Evolutionary conservation across 2,113 vertebrate species (phyloP).

Genomic region (Etia nguti): DNA sequence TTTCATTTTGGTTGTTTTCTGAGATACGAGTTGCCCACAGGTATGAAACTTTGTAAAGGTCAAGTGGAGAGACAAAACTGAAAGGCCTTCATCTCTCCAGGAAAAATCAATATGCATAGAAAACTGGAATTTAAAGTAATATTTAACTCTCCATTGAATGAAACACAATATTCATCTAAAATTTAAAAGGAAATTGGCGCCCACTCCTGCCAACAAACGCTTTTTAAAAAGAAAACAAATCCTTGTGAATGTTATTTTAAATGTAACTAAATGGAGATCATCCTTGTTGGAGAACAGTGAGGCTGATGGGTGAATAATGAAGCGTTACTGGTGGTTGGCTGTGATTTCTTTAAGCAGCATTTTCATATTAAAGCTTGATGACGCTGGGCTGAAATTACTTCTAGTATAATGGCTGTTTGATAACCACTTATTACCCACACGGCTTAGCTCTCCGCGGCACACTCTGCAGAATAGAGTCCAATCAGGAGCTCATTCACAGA

Average conservation of each 20-base stretch:
- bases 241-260: background rate
- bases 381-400: background rate
- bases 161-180: background rate
- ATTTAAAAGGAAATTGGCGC: background rate
- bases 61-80: background rate
- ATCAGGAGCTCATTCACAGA: constrained; percentile 9
- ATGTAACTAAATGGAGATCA: background rate
- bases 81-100: background rate
- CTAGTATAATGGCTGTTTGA: background rate
- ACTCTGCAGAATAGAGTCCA: background rate
- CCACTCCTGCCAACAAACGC: background rate
- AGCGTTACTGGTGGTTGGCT: background rate
- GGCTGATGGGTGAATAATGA: background rate
- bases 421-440: background rate
- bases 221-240: background rate
- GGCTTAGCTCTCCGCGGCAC: background rate
- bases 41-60: background rate
- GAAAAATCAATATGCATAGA: background rate
- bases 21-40: background rate
- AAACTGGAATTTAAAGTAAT: background rate
- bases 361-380: background rate
- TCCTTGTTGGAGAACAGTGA: background rate
- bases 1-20: background rate
- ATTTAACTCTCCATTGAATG: background rate
- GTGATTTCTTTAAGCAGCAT: background rate